These are phyloP conservation scores for Nannoperca australis DNA, from an alignment of 2,797 vertebrate genomes.

Conservation along the genomic window DNA sequence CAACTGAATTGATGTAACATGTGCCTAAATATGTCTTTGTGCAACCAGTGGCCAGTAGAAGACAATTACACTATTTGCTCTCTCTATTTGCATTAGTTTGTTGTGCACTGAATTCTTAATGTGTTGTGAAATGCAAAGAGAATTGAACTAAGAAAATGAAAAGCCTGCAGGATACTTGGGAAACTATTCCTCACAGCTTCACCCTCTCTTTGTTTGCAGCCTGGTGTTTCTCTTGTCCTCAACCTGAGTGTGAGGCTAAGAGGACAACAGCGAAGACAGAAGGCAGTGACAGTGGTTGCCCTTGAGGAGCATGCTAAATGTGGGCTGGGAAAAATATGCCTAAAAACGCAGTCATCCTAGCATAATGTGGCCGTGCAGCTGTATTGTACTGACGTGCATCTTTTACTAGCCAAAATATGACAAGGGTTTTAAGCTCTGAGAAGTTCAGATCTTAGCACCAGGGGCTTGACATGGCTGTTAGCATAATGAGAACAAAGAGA, in stretches of 20 bases:
- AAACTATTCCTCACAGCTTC: background rate
- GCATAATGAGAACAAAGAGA: constrained; percentile 60
- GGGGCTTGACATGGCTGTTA: constrained; percentile 47
- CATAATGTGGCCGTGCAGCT: constrained; percentile 5
- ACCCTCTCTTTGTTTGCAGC: background rate
- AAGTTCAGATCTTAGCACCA: constrained; percentile 30
- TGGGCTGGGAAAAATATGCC: background rate
- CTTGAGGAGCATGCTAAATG: constrained; percentile 22
- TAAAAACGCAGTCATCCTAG: background rate
- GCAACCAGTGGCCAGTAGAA: too few species aligned
- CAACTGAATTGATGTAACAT: background rate
- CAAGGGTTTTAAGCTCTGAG: constrained; percentile 21
- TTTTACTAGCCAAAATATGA: constrained; percentile 32
- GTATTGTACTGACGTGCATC: constrained; percentile 13
- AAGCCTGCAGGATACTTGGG: too few species aligned
- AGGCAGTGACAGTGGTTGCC: constrained; percentile 25
- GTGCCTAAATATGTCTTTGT: background rate
- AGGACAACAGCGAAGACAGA: background rate
- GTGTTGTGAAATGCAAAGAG: background rate
- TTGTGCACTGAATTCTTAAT: background rate
- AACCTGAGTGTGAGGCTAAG: background rate
- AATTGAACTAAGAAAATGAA: background rate
- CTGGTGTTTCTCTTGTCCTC: background rate
- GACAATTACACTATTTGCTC: background rate
- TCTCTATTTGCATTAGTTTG: background rate